phyloP scores from a whole-genome alignment of 2,888 invertebrate species.

The Ophraella communa region DNA sequence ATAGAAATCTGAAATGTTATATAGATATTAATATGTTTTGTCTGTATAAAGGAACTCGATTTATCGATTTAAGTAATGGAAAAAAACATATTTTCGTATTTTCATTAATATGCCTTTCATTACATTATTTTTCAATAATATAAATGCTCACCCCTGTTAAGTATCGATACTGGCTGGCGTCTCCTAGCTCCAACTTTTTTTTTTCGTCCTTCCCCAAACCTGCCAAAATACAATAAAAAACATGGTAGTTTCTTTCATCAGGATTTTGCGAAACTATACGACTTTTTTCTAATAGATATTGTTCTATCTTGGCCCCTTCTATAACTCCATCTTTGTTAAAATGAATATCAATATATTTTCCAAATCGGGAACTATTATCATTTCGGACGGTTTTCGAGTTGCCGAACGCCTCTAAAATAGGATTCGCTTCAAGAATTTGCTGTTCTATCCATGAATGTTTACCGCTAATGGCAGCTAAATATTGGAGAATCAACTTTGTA shows the following conservation, averaged over 20 bases:
- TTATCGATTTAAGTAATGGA: no score
- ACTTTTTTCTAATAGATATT: slow-evolving; percentile 97
- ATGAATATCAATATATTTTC: slow-evolving; percentile 99
- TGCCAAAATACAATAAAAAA: slow-evolving; percentile 96
- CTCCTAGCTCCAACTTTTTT: slow-evolving; percentile 84
- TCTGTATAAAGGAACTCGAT: no score
- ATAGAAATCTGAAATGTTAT: no score
- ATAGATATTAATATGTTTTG: no score
- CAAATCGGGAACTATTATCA: slow-evolving; percentile 97
- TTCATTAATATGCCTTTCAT: no score
- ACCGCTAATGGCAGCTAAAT: slow-evolving; percentile 96
- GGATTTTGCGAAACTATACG: slow-evolving; percentile 93
- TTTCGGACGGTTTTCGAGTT: slow-evolving; percentile 99
- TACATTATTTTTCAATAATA: no score
- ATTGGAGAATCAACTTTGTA: slow-evolving; percentile 97
- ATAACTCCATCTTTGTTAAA: slow-evolving; percentile 95
- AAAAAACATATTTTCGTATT: no score
- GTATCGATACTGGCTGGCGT: slow-evolving; percentile 90
- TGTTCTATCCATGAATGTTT: slow-evolving; percentile 99
- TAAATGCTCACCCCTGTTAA: slow-evolving; percentile 81
- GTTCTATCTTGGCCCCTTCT: slow-evolving; percentile 98
- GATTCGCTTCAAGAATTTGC: slow-evolving; percentile 97
- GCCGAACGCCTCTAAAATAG: slow-evolving; percentile 95
- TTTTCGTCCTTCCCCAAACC: slow-evolving; percentile 92
- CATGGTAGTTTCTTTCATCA: slow-evolving; percentile 98